phyloP scores from a whole-genome alignment of 2,113 vertebrate genomes.

The Hucho hucho region DNA sequence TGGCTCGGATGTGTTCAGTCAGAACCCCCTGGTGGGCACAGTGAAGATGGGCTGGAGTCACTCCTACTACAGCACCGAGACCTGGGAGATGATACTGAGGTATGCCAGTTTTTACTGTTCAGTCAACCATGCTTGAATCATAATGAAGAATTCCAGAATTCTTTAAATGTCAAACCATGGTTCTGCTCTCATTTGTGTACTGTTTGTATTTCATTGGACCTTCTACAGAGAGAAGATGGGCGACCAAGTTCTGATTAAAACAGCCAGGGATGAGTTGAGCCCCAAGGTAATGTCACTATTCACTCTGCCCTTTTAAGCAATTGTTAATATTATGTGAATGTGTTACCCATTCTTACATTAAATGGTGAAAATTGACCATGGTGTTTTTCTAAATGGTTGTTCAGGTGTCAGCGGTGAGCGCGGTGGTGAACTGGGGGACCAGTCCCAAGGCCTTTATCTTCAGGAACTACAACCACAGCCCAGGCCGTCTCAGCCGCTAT shows the following conservation, averaged over 20 bases:
- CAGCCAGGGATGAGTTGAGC: conserved; percentile 62
- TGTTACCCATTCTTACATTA: background rate
- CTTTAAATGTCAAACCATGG: background rate
- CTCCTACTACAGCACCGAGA: conserved; percentile 74
- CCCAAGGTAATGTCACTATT: conserved; percentile 63
- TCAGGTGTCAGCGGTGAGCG: conserved; percentile 75
- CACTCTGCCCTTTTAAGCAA: background rate
- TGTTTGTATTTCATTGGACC: background rate
- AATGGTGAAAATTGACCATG: background rate
- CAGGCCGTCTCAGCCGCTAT: conserved; percentile 67
- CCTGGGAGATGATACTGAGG: conserved; percentile 72
- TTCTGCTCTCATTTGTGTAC: background rate
- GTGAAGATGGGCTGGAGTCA: conserved; percentile 77
- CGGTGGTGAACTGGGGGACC: conserved; percentile 75
- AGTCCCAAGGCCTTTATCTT: conserved; percentile 76
- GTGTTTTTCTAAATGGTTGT: background rate
- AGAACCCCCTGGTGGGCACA: conserved; percentile 72
- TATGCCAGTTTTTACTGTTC: conserved; percentile 25
- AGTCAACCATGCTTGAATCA: background rate
- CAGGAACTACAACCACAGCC: conserved; percentile 74
- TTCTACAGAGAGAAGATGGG: conserved; percentile 68
- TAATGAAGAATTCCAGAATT: background rate
- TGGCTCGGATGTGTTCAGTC: conserved; percentile 72
- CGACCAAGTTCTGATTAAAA: conserved; percentile 64
- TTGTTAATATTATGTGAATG: background rate